These are phyloP conservation scores for Sebastolobus altivelis DNA, from an alignment of 2,797 vertebrate genomes.

Conservation along the genomic window DNA sequence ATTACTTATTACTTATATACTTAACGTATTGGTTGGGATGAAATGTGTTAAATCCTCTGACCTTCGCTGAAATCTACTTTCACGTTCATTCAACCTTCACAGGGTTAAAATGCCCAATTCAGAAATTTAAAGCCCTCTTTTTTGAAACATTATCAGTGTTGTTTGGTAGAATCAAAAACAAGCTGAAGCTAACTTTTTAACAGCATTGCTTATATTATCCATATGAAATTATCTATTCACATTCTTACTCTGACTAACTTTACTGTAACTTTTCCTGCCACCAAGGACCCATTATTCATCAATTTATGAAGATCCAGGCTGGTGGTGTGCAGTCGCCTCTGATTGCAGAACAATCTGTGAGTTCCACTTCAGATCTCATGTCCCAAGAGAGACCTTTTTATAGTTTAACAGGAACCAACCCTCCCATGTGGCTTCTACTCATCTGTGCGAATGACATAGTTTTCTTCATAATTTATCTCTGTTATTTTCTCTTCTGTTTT, in stretches of 20 bases:
- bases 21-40: too few relatives aligned
- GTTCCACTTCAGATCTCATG: slow-evolving; percentile 77
- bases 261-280: slow-evolving; percentile 68
- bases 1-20: too few relatives aligned
- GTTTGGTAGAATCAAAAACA: neutral
- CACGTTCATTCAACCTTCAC: neutral
- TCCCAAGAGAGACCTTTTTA: slow-evolving; percentile 82
- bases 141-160: neutral
- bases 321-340: slow-evolving; percentile 66
- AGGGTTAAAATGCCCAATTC: neutral
- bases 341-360: slow-evolving; percentile 80
- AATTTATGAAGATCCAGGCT: slow-evolving; percentile 74
- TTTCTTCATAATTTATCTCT: slow-evolving; percentile 76
- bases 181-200: slow-evolving; percentile 14
- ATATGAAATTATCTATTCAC: slow-evolving; percentile 17
- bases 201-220: neutral
- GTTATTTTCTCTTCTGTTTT: slow-evolving; percentile 70
- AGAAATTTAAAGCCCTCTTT: neutral
- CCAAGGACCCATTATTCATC: slow-evolving; percentile 72
- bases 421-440: slow-evolving; percentile 76
- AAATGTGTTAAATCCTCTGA: neutral
- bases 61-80: neutral
- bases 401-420: slow-evolving; percentile 83
- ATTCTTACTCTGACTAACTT: slow-evolving; percentile 53
- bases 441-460: slow-evolving; percentile 80